phyloP scores from a whole-genome alignment of 2,888 invertebrate genomes.

The Dastarcus helophoroides region DNA sequence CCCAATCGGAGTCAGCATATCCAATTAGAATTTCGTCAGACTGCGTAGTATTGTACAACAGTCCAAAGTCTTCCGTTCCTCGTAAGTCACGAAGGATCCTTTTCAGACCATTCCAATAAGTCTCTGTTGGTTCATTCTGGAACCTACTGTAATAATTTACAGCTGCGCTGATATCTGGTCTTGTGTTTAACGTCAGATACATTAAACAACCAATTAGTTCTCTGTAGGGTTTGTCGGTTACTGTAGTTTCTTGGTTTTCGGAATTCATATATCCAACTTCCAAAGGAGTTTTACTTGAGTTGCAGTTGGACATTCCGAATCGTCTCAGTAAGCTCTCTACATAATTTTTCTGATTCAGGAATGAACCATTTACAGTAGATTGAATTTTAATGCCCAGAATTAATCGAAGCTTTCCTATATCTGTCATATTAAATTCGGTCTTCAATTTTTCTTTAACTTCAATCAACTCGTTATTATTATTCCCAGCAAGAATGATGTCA shows the following conservation, averaged over 20 bases:
- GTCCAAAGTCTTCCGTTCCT: slow-evolving; percentile 10
- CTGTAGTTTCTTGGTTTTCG: neutral
- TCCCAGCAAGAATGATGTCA: slow-evolving; percentile 19
- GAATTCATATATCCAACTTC: too few species aligned
- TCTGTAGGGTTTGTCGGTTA: slow-evolving; percentile 8
- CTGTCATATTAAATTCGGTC: slow-evolving; percentile 20
- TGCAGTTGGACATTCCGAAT: slow-evolving; percentile 21
- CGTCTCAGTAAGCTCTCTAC: slow-evolving; percentile 17
- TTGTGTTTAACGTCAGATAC: slow-evolving; percentile 12
- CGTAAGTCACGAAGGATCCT: slow-evolving; percentile 14
- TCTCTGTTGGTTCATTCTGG: slow-evolving; percentile 10
- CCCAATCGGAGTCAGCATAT: slow-evolving; percentile 14
- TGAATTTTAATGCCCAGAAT: slow-evolving; percentile 22
- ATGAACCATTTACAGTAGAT: slow-evolving; percentile 13
- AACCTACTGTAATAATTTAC: slow-evolving; percentile 13
- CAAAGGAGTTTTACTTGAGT: slow-evolving; percentile 7
- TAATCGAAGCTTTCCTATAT: slow-evolving; percentile 17
- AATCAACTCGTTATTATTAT: slow-evolving; percentile 12
- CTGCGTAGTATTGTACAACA: too few species aligned
- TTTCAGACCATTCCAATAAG: slow-evolving; percentile 13
- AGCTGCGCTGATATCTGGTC: slow-evolving; percentile 11
- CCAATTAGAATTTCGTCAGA: too few species aligned
- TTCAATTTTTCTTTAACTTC: slow-evolving; percentile 15
- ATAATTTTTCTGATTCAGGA: slow-evolving; percentile 19
- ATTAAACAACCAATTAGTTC: slow-evolving; percentile 14